Evolutionary conservation across 2,888 invertebrate genomes (phyloP).

Genomic region (Agonum fuliginosum): DNA sequence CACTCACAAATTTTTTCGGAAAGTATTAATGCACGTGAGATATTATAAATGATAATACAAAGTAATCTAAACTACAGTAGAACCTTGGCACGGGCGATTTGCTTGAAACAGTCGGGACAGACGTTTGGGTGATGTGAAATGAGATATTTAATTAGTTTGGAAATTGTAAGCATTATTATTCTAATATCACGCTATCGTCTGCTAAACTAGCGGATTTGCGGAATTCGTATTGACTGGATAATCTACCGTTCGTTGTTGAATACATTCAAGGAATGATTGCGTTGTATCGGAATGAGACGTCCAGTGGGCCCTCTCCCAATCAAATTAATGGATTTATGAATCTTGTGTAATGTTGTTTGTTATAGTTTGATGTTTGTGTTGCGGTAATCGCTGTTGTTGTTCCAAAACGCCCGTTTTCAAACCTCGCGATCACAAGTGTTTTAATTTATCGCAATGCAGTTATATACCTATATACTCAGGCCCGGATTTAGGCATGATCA

Average conservation of each 20-base stretch:
- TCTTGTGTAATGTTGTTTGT: slow-evolving; percentile 41
- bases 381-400: slow-evolving; percentile 32
- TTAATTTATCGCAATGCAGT: slow-evolving; percentile 27
- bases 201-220: neutral
- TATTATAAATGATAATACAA: too few relatives aligned
- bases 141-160: slow-evolving; percentile 16
- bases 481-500: too few relatives aligned
- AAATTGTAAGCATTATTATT: slow-evolving; percentile 20
- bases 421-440: slow-evolving; percentile 15
- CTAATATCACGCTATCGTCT: neutral
- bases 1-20: too few relatives aligned
- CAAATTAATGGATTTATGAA: slow-evolving; percentile 47
- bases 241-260: slow-evolving; percentile 21
- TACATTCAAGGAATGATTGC: slow-evolving; percentile 28
- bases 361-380: slow-evolving; percentile 46
- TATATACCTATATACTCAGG: too few relatives aligned
- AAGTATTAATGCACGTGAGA: too few relatives aligned
- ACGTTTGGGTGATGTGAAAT: too few relatives aligned
- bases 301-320: slow-evolving; percentile 18
- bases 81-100: too few relatives aligned
- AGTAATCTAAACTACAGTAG: too few relatives aligned
- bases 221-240: neutral
- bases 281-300: slow-evolving; percentile 19
- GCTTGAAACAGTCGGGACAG: too few relatives aligned
- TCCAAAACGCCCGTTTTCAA: slow-evolving; percentile 9